Evolutionary conservation across 1,140 invertebrate genomes (phyloP).

Genomic region (Lepidurus packardi): DNA sequence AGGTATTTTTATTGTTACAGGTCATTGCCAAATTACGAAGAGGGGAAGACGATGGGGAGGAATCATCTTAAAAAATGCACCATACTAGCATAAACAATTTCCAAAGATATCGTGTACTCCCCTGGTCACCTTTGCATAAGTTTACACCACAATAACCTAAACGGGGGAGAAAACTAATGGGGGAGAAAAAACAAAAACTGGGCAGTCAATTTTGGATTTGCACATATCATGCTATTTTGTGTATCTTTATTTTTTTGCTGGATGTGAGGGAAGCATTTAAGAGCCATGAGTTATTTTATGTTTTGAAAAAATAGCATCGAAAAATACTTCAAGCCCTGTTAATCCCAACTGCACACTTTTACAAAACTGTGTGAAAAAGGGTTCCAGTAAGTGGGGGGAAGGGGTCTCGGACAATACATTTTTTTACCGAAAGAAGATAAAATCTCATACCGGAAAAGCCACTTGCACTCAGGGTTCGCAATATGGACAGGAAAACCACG

Average conservation of each 20-base stretch:
- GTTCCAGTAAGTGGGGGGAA: background rate
- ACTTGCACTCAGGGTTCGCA: background rate
- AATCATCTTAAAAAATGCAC: constrained; percentile 29
- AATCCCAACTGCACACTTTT: background rate
- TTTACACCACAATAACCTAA: background rate
- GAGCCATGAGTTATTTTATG: background rate
- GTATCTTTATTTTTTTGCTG: background rate
- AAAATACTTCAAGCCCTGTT: background rate
- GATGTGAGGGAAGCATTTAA: background rate
- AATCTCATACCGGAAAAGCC: background rate
- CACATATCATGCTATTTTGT: background rate
- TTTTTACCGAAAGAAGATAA: background rate
- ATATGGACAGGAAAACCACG: background rate
- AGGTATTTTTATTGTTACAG: constrained; percentile 37
- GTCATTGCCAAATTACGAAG: constrained; percentile 44
- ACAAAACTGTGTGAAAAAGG: background rate
- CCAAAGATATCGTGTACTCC: constrained; percentile 21
- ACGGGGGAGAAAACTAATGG: background rate
- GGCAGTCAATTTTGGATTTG: background rate
- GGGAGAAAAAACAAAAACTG: background rate
- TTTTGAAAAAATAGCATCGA: constrained; percentile 1
- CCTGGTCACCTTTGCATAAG: constrained; percentile 23
- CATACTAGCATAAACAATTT: constrained; percentile 11
- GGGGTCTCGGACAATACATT: background rate
- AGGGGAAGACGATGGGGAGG: constrained; percentile 43